Percentiles rank a stretch among this genome's conserved stretches.
phyloP scores from a whole-genome alignment of 2,888 invertebrate genomes.

The Myopa tessellatipennis region DNA sequence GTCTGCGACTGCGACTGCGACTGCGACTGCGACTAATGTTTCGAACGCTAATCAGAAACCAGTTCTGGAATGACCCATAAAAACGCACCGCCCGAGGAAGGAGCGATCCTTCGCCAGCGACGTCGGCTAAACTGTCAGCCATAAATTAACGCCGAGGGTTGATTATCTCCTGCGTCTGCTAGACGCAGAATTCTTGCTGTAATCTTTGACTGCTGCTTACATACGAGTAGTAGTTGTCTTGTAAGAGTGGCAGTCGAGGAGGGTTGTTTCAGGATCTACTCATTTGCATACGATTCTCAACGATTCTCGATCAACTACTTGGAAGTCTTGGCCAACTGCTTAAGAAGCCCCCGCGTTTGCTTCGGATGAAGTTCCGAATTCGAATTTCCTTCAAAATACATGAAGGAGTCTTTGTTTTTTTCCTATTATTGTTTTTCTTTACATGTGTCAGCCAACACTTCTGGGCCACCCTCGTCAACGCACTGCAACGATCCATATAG shows the following conservation, averaged over 20 bases:
- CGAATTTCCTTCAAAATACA: too few relatives aligned
- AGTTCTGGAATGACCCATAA: constrained; percentile 40
- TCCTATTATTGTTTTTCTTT: too few relatives aligned
- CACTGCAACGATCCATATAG: background rate
- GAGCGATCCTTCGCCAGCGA: background rate
- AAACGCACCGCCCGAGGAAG: constrained; percentile 30
- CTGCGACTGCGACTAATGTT: too few relatives aligned
- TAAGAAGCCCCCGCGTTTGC: too few relatives aligned
- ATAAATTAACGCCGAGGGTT: constrained; percentile 22
- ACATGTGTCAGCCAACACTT: background rate
- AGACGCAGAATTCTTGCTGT: background rate
- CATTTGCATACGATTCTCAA: constrained; percentile 11
- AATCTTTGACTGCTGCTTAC: background rate
- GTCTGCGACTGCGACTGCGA: background rate
- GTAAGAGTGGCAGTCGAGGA: background rate
- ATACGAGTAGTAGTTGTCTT: background rate
- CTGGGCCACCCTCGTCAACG: background rate
- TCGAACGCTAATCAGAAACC: constrained; percentile 28
- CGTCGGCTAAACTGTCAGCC: background rate
- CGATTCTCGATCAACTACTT: too few relatives aligned
- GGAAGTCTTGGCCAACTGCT: too few relatives aligned
- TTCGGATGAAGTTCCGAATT: too few relatives aligned
- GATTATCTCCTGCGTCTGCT: background rate
- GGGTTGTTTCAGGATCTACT: background rate
- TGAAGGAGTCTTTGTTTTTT: too few relatives aligned